Evolutionary conservation across 2,888 invertebrate genomes (phyloP), one percentile per base, ranked within the genome.

Genomic region (Heliconius sara): DNA sequence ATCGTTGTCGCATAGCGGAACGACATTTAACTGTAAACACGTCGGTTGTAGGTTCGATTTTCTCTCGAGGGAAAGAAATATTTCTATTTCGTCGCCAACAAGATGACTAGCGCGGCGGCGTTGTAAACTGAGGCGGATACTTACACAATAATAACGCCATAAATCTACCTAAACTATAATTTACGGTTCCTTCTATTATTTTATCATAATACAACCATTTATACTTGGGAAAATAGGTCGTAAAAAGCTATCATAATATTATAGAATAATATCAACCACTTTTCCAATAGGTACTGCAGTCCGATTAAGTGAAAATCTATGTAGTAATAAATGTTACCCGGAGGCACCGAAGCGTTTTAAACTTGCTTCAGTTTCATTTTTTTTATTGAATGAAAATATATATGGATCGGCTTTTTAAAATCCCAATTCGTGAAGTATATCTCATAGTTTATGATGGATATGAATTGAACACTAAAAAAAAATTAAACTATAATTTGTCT

Each of bases 291-390:
- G 39, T 60, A 39, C 16, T 60, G 34, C 73, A 66, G 43, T 75
- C 22, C 65, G 75, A 22, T 65, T 39, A 65, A 75, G 75, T 75
- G 75, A 75, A 65, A 75, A 65, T 43, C 65, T 65, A 4, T 75
- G 75, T 75, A 75, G 27, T 75, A 65, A 75, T 75, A 75, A 75
- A 66, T 27, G 66, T 47, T 30, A 66, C 43, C 75, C 75, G 43
- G 66, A 75, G 65, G 65, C 66, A 47, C 27, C 47, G 75, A 75
- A 75, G 27, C 47, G 75, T 66, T 75, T 75, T 65, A 73, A 73
- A 60, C 34, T 73, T 57, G 57, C 73, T 34, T 25, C 57, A 39
- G 34, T 60, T 73, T 60, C 13, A 39, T 73, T 73, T 73, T 73
- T 73, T 34, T 73, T 60, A 39, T 73, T 60, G 34, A n/a, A 60